Evolutionary conservation across 2,797 vertebrate genomes (phyloP).

Genomic region (Coracias cyanogaster): DNA sequence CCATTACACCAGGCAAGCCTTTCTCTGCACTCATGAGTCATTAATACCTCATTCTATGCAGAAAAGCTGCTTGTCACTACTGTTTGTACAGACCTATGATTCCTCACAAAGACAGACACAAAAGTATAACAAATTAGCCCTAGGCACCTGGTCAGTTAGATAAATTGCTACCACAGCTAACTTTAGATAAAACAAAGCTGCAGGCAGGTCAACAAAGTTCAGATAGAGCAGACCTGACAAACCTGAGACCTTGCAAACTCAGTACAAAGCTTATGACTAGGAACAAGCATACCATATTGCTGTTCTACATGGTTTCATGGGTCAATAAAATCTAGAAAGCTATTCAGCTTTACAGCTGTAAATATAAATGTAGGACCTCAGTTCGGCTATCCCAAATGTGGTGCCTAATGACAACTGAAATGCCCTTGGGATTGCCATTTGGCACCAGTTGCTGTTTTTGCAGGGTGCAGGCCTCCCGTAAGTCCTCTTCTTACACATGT

Average conservation of each 20-base stretch:
- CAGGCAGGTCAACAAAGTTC: not conserved
- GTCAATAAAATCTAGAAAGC: not conserved
- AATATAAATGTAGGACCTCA: not conserved
- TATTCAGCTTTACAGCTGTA: not conserved
- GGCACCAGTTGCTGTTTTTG: not conserved
- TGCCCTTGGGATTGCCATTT: not conserved
- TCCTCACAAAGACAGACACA: not conserved
- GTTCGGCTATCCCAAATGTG: not conserved
- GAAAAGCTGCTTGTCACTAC: not conserved
- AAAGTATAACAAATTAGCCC: not conserved
- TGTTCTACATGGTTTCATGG: not conserved
- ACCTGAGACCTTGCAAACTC: no score
- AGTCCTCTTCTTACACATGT: not conserved
- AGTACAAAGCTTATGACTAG: no score
- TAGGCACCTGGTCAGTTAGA: not conserved
- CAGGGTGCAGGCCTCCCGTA: not conserved
- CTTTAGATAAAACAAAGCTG: not conserved
- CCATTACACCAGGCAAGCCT: not conserved
- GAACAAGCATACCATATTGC: not conserved
- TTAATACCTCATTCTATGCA: not conserved
- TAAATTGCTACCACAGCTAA: not conserved
- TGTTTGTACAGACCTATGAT: not conserved
- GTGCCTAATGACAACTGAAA: not conserved
- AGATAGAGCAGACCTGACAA: no score
- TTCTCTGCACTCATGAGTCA: not conserved